Base-by-base conservation (phyloP, 1,140 invertebrate species). In the Drosophila rufa region DNA sequence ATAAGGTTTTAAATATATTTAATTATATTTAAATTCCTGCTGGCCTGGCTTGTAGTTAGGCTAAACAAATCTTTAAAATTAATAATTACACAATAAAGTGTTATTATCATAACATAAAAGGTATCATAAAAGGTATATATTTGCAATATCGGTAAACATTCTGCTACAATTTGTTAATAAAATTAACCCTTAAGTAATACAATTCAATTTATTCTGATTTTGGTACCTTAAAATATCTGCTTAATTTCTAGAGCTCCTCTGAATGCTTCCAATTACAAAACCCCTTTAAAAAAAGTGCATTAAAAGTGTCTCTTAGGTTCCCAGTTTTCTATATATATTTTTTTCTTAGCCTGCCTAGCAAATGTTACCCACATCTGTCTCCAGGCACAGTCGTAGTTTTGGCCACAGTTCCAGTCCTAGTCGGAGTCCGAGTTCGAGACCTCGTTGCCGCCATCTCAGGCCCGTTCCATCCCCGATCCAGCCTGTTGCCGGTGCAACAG, bases 361-460 rank as follows among this genome's bases (percentile, higher is more conserved):
- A 71, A 57, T 47, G 53, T 47, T 79, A 77, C 64, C 75, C 75
- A 77, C 74, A 78, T 76, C 53, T 76, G 74, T 76, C 61, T 58
- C 64, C 43, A 40, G 25, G 40, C 36, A 5, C 42, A 55, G 43
- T 71, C 22, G 38, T 40, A 57, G 27, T 38, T 48, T 64, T 42
- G n/a, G 53, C 19, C 51, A 43, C 25, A 70, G 48, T 43, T 36
- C 42, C 65, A 50, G 33, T 43, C 36, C 33, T 7, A 48, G 40
- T 73, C 27, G 40, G 14, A 48, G 40, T 73, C 46, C 36, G 14
- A 74, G 36, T 64, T 53, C 22, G 51, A 45, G 62, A 48, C 51
- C 40, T 22, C 15, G 9, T 36, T 40, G 27, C 12, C 4, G 53
- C 30, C 30, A 33, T 22, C 50, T n/a, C 45, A 4, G 5, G 3